Evolutionary conservation across 1,140 invertebrate species (phyloP), one percentile per base, ranked within the genome.

Genomic region (Arion vulgaris): DNA sequence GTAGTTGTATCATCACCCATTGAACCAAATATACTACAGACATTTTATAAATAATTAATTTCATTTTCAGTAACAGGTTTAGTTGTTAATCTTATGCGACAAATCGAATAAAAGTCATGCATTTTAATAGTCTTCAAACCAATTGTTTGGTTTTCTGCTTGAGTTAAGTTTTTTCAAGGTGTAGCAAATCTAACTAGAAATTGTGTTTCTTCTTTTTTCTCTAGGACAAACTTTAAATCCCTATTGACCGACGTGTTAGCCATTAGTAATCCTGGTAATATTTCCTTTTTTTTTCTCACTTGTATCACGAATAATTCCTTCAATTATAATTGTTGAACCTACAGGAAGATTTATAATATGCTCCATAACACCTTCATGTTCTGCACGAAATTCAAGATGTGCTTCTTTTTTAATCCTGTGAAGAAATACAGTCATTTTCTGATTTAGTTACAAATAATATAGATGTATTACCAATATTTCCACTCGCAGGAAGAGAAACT

Each of bases 21-120:
- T 32, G 28, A 66, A 32, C 62, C 62, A 57, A 19, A 57, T 57
- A 11, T 57, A 66, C 62, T 66, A 66, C 62, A 66, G 62, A 32
- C 62, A 66, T 66, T 66, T 66, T 66, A 66, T 66, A 32, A 66
- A 32, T 66, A 66, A 1, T 66, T 23, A 32, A 66, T 66, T 66
- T 66, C 28, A 32, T 66, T 66, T 32, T 66, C 62, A 66, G 2
- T 66, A 32, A 66, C 62, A 66, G 28, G 17, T 66, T 66, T 28
- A 66, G 62, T 66, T 32, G 28, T 66, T 66, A 66, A 66, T 66
- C 62, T 66, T 66, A 66, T 66, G 32, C 62, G n/a, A 32, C 62
- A 66, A 32, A 66, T 66, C 2, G 17, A 66, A 66, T 66, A 66
- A 66, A 66, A 66, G 17, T 66, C 62, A 66, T 66, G 28, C 28